These are phyloP conservation scores for Erannis defoliaria DNA, from an alignment of 2,888 invertebrate genomes.

Conservation along the genomic window DNA sequence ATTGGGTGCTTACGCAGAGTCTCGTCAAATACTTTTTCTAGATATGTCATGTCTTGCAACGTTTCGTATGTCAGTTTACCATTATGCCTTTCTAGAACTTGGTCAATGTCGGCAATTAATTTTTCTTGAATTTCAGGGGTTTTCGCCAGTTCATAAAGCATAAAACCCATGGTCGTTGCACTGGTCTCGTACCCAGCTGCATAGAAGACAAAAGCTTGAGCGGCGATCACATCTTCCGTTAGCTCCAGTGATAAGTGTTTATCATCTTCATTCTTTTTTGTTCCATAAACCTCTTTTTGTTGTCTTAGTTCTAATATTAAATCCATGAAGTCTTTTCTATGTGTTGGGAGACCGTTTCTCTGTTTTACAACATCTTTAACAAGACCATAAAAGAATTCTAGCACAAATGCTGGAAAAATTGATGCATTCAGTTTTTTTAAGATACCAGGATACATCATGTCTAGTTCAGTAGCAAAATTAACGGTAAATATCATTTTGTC, in stretches of 20 bases:
- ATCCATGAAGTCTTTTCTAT: constrained; percentile 48
- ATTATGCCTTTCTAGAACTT: constrained; percentile 53
- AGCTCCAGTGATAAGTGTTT: constrained; percentile 48
- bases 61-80: constrained; percentile 68
- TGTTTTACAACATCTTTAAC: constrained; percentile 51
- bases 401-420: constrained; percentile 50
- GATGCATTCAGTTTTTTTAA: constrained; percentile 54
- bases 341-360: constrained; percentile 54
- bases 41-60: constrained; percentile 66
- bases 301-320: constrained; percentile 55
- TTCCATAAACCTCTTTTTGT: constrained; percentile 46
- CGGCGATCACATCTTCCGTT: constrained; percentile 62
- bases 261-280: constrained; percentile 40
- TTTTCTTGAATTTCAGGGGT: constrained; percentile 70
- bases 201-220: constrained; percentile 75
- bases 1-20: constrained; percentile 77
- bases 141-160: constrained; percentile 65
- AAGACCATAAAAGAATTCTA: constrained; percentile 53
- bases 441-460: constrained; percentile 61
- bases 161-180: constrained; percentile 67
- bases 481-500: constrained; percentile 41
- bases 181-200: constrained; percentile 78
- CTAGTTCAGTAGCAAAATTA: constrained; percentile 48
- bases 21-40: constrained; percentile 67
- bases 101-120: constrained; percentile 60